These are phyloP conservation scores for Pterocles orientalis DNA, from an alignment of 2,113 vertebrate species.

Conservation along the genomic window DNA sequence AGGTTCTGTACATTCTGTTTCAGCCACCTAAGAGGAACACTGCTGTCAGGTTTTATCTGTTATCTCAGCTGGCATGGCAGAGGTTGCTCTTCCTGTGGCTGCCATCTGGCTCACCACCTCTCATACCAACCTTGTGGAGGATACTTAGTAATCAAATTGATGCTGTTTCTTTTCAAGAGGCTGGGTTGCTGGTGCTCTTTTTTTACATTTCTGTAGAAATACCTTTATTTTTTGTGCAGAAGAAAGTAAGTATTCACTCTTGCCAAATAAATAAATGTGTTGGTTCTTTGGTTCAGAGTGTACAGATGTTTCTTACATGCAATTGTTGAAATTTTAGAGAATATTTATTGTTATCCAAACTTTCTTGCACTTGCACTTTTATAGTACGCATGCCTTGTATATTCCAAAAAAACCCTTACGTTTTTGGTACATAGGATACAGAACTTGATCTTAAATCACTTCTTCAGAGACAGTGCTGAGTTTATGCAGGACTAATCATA, in stretches of 20 bases:
- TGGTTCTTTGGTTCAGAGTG: background rate
- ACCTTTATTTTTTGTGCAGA: background rate
- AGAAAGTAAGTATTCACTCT: background rate
- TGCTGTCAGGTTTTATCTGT: conserved; percentile 63
- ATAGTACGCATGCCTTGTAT: background rate
- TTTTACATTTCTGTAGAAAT: background rate
- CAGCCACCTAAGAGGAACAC: conserved; percentile 3
- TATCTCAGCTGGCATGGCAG: conserved; percentile 48
- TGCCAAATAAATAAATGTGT: background rate
- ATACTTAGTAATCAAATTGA: conserved; percentile 4
- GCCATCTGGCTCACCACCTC: conserved; percentile 53
- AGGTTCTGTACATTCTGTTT: conserved; percentile 46
- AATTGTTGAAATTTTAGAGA: background rate
- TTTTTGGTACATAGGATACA: accelerated
- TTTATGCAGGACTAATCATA: background rate
- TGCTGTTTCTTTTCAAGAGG: conserved; percentile 6
- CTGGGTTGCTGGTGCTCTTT: background rate
- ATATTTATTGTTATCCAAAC: background rate
- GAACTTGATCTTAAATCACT: background rate
- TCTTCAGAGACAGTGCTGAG: background rate
- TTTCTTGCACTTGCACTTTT: background rate
- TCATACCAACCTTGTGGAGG: conserved; percentile 23
- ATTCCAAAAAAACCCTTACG: background rate
- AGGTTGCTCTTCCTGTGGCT: conserved; percentile 39
- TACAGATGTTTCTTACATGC: background rate